These are phyloP conservation scores for Drosophila ohnishii DNA, from an alignment of 1,140 invertebrate species.

Conservation along the genomic window DNA sequence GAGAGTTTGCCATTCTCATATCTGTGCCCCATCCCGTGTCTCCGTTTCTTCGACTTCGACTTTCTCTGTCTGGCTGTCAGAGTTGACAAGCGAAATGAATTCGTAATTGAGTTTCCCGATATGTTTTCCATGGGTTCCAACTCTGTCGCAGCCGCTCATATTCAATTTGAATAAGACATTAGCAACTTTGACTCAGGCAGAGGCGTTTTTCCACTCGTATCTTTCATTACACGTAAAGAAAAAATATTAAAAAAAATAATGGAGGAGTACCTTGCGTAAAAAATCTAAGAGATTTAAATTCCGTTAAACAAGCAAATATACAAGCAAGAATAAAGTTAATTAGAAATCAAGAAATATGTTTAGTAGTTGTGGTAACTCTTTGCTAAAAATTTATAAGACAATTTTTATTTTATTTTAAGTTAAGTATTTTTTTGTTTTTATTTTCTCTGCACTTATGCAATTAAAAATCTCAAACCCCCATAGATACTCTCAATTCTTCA, in stretches of 20 bases:
- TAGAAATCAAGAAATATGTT: background rate
- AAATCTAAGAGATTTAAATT: background rate
- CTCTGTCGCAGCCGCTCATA: constrained; percentile 39
- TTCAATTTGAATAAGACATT: constrained; percentile 65
- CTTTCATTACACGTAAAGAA: background rate
- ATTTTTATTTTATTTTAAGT: background rate
- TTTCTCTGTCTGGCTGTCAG: constrained; percentile 57
- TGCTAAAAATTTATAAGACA: background rate
- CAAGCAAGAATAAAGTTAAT: too few species aligned
- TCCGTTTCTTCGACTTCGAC: constrained; percentile 6
- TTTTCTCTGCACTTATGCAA: constrained; percentile 7
- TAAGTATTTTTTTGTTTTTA: background rate
- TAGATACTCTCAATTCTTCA: background rate
- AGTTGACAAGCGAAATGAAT: constrained; percentile 79
- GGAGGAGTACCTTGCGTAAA: too few species aligned
- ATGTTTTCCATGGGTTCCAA: constrained; percentile 40
- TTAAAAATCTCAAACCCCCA: constrained; percentile 1
- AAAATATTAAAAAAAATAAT: background rate
- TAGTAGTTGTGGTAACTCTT: background rate
- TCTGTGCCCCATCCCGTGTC: constrained; percentile 15
- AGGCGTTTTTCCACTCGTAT: constrained; percentile 12
- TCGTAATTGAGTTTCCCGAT: constrained; percentile 77
- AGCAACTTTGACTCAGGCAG: constrained; percentile 28
- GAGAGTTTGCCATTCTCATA: constrained; percentile 30
- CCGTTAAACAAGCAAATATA: too few species aligned